Conservation (phyloP, 2,888 invertebrate genomes). For the Nemurella pictetii region DNA sequence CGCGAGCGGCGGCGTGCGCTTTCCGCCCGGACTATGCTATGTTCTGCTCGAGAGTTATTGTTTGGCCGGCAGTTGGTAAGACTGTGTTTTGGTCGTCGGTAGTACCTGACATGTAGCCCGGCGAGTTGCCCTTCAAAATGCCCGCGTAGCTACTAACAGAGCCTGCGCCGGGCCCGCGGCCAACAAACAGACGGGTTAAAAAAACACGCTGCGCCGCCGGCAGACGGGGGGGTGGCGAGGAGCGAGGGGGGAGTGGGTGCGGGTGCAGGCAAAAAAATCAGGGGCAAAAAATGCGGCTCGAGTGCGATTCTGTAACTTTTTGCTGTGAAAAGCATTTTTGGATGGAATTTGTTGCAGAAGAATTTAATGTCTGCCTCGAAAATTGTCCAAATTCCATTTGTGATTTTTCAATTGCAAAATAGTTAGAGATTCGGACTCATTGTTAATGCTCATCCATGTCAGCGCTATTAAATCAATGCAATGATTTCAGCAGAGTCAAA, state of each 20-base stretch:
- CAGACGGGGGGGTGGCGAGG: not conserved
- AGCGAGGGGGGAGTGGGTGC: not conserved
- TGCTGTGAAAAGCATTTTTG: too few relatives aligned
- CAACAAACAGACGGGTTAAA: constrained; percentile 42
- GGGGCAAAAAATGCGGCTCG: too few relatives aligned
- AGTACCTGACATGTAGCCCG: constrained; percentile 86
- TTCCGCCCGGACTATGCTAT: not conserved
- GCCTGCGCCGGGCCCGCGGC: constrained; percentile 45
- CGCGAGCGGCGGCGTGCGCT: not conserved
- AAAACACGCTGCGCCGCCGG: constrained; percentile 3
- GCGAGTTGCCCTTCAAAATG: constrained; percentile 80
- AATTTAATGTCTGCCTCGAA: too few relatives aligned
- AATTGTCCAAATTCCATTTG: too few relatives aligned
- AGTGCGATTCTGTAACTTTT: too few relatives aligned
- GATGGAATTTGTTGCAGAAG: too few relatives aligned
- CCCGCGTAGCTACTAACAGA: constrained; percentile 79
- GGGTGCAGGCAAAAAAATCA: too few relatives aligned
- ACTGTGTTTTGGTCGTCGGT: constrained; percentile 16
- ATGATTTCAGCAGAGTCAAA: not conserved
- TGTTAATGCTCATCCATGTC: not conserved
- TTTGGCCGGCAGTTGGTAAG: not conserved
- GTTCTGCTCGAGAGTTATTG: not conserved
- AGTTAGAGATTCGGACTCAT: too few relatives aligned
- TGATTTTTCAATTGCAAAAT: too few relatives aligned
- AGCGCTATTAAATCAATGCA: not conserved